A percentile compares a stretch with the other conserved stretches of the same genome.
Conservation (phyloP, 2,797 vertebrate genomes). For the Simalia tracyae region DNA sequence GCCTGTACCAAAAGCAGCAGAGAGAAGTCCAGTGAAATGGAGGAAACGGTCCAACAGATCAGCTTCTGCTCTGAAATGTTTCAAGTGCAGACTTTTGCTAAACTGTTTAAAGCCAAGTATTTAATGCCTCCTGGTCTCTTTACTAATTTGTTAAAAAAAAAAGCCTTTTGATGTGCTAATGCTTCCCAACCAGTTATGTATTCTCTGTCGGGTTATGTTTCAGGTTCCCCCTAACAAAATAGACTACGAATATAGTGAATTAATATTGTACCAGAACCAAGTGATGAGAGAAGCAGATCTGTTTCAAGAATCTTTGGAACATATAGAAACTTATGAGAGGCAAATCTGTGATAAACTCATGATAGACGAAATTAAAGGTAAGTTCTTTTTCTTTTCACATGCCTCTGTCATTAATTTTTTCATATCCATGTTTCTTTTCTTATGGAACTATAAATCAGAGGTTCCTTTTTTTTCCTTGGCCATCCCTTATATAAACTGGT, state of each 20-base stretch:
- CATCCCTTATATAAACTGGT: too few species aligned
- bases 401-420: neutral
- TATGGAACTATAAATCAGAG: neutral
- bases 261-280: conserved; percentile 81
- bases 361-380: conserved; percentile 81
- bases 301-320: conserved; percentile 78
- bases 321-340: conserved; percentile 77
- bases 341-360: conserved; percentile 80
- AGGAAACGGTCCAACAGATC: neutral
- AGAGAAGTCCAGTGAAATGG: neutral
- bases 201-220: neutral
- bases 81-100: neutral
- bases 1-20: neutral
- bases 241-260: conserved; percentile 80
- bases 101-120: neutral
- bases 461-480: neutral
- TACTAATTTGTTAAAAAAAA: neutral
- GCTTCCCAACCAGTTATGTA: neutral
- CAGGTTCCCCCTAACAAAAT: conserved; percentile 79
- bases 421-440: neutral
- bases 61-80: neutral
- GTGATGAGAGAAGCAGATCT: conserved; percentile 80
- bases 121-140: neutral
- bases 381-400: conserved; percentile 19
- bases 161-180: neutral